Conservation (phyloP, 2,888 invertebrate genomes). For the Thera obeliscata region DNA sequence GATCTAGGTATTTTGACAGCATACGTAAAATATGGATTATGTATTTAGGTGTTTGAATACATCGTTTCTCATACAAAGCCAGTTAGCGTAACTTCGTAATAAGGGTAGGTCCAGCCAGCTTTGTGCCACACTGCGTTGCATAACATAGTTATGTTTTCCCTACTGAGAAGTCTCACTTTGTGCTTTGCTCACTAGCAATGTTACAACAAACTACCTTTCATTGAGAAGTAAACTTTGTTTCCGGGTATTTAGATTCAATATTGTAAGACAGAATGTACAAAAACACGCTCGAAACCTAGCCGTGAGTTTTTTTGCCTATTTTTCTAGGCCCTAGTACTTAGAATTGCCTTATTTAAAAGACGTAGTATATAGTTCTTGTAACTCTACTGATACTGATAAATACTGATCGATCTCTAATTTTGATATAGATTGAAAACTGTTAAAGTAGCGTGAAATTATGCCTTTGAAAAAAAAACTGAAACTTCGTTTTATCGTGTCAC, state of each 20-base stretch:
- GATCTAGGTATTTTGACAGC: no score
- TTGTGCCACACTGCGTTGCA: slow-evolving; percentile 65
- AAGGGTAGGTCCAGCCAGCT: slow-evolving; percentile 60
- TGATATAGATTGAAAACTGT: no score
- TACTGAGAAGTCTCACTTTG: slow-evolving; percentile 61
- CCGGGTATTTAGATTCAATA: not conserved
- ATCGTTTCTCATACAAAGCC: slow-evolving; percentile 45
- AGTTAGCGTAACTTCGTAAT: slow-evolving; percentile 76
- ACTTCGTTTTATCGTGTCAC: no score
- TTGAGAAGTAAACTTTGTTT: not conserved
- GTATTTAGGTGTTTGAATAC: slow-evolving; percentile 18
- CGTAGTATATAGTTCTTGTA: no score
- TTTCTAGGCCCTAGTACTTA: no score
- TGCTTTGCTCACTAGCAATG: slow-evolving; percentile 7
- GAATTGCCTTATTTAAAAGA: no score
- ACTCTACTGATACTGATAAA: no score
- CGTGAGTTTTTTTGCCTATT: no score
- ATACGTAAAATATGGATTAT: not conserved
- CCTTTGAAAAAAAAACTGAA: no score
- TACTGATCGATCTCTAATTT: no score
- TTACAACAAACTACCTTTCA: not conserved
- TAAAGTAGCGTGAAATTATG: no score
- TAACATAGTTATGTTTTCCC: slow-evolving; percentile 73
- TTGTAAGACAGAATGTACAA: not conserved
- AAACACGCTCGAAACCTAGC: no score